These are phyloP conservation scores for Clangula hyemalis DNA, from an alignment of 2,797 vertebrate genomes.

Conservation along the genomic window DNA sequence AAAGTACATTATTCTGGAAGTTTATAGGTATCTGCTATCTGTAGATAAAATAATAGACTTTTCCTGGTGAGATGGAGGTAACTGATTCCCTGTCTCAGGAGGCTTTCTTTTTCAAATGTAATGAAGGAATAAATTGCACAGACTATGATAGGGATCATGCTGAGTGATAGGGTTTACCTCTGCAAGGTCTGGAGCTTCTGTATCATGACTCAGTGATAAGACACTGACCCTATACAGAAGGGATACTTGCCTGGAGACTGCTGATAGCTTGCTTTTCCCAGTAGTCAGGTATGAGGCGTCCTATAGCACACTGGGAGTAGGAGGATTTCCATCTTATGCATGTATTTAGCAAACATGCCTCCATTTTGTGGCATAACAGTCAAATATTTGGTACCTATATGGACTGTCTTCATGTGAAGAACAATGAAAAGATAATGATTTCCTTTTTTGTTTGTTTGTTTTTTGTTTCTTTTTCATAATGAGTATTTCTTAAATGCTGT, in stretches of 20 bases:
- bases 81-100: not conserved
- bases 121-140: not conserved
- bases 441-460: not conserved
- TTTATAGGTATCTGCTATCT: not conserved
- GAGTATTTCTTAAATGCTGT: not conserved
- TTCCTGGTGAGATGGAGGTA: not conserved
- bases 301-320: not conserved
- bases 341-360: not conserved
- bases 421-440: not conserved
- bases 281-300: not conserved
- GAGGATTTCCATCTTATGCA: not conserved
- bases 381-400: not conserved
- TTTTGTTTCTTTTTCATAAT: not conserved
- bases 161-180: not conserved
- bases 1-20: not conserved
- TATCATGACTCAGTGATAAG: not conserved
- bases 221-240: not conserved
- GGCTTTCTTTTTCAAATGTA: not conserved
- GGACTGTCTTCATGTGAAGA: not conserved
- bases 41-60: not conserved
- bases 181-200: not conserved
- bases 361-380: not conserved
- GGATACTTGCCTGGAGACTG: not conserved
- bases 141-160: not conserved
- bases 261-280: not conserved